Percentiles rank a stretch among this genome's conserved stretches.
phyloP scores from a whole-genome alignment of 2,888 invertebrate species.

The Orchesella flavescens region DNA sequence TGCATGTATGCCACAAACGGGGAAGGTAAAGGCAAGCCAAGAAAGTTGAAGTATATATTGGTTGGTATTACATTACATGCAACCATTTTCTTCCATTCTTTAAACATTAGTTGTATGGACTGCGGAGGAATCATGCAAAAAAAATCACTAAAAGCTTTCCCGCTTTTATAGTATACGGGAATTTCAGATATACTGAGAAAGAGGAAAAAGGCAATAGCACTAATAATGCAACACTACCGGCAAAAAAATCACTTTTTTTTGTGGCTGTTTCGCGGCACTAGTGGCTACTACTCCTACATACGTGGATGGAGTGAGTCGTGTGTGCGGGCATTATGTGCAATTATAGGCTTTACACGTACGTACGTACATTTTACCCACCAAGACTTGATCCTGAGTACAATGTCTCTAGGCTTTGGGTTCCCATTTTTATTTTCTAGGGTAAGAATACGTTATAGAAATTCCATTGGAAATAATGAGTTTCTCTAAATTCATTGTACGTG shows the following conservation, averaged over 20 bases:
- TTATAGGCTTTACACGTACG: too few species aligned
- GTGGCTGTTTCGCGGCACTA: neutral
- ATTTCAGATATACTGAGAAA: too few species aligned
- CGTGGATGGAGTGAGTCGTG: neutral
- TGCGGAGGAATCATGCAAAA: slow-evolving; percentile 62
- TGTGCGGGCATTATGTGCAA: too few species aligned
- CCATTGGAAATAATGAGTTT: slow-evolving; percentile 43
- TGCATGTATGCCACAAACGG: neutral
- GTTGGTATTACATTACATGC: neutral
- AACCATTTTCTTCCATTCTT: neutral
- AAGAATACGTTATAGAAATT: slow-evolving; percentile 36
- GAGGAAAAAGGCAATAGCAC: too few species aligned
- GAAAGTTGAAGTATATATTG: neutral
- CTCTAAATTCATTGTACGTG: slow-evolving; percentile 38
- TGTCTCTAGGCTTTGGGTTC: too few species aligned
- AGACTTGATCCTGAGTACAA: too few species aligned
- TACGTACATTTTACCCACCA: too few species aligned
- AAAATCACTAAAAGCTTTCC: slow-evolving; percentile 50
- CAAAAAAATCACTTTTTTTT: slow-evolving; percentile 25
- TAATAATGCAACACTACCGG: slow-evolving; percentile 1
- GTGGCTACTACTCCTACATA: neutral
- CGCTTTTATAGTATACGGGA: too few species aligned
- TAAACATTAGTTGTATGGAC: slow-evolving; percentile 54
- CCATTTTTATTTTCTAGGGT: neutral
- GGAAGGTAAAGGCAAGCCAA: neutral